phyloP scores from a whole-genome alignment of 1,140 invertebrate genomes.

The Ladona fulva region DNA sequence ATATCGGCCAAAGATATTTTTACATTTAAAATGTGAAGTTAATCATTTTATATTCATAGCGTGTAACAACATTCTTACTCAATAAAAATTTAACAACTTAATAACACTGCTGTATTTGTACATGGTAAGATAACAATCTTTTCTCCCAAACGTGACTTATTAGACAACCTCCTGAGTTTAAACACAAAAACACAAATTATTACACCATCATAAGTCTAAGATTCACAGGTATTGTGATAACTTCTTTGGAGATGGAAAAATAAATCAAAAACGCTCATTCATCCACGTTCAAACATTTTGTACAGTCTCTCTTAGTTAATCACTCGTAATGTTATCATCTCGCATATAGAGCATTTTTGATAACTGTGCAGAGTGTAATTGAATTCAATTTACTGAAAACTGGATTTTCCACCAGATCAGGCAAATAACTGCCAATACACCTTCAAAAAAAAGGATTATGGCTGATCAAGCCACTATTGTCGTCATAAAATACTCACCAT shows the following conservation, averaged over 20 bases:
- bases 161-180: background rate
- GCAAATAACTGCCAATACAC: background rate
- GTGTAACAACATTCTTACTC: background rate
- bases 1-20: constrained; percentile 46
- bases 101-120: constrained; percentile 5
- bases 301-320: background rate
- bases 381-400: background rate
- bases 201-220: background rate
- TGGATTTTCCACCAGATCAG: background rate
- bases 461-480: background rate
- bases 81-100: constrained; percentile 5
- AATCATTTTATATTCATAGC: background rate
- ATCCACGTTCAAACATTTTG: background rate
- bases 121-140: background rate
- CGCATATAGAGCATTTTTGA: background rate
- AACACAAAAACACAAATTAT: background rate
- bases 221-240: background rate
- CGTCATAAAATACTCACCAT: background rate
- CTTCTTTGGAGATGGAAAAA: constrained; percentile 5
- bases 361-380: background rate
- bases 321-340: background rate
- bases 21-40: background rate
- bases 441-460: background rate
- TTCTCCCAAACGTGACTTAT: background rate
- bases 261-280: constrained; percentile 10